A percentile compares a stretch with the other conserved stretches of the same genome.
These are phyloP conservation scores for Nothobranchius kuhntae DNA, from an alignment of 2,113 vertebrate genomes.

Conservation along the genomic window DNA sequence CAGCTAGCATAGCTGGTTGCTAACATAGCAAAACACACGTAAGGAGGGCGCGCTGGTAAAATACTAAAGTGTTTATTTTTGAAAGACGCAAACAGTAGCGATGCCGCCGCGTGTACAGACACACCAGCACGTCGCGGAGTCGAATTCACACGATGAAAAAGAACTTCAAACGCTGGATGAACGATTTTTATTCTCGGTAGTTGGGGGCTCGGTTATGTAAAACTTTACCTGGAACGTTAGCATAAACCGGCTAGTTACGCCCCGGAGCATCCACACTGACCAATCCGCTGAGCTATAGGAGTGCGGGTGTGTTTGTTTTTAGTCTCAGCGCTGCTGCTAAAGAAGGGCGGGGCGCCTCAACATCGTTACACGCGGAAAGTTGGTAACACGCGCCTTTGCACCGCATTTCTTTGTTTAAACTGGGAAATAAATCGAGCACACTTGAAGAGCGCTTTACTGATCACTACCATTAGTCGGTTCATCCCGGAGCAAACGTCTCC, in stretches of 20 bases:
- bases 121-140: conserved; percentile 58
- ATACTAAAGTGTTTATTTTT: too few species aligned
- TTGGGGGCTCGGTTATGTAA: conserved; percentile 8
- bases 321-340: fast-evolving
- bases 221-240: too few species aligned
- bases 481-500: neutral
- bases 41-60: too few species aligned
- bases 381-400: too few species aligned
- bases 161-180: neutral
- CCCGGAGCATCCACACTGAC: neutral
- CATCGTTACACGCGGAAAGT: too few species aligned
- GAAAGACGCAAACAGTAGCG: too few species aligned
- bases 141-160: conserved; percentile 1
- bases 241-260: neutral
- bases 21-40: too few species aligned
- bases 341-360: conserved; percentile 21
- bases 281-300: neutral
- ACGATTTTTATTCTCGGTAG: conserved; percentile 3
- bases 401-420: fast-evolving
- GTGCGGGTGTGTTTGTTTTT: conserved; percentile 16
- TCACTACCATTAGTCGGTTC: conserved; percentile 30
- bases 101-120: too few species aligned
- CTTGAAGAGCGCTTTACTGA: neutral
- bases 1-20: too few species aligned
- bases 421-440: neutral